A percentile compares a stretch with the other conserved stretches of the same genome.
These are phyloP conservation scores for Chamaea fasciata DNA, from an alignment of 2,113 vertebrate genomes.

Conservation along the genomic window DNA sequence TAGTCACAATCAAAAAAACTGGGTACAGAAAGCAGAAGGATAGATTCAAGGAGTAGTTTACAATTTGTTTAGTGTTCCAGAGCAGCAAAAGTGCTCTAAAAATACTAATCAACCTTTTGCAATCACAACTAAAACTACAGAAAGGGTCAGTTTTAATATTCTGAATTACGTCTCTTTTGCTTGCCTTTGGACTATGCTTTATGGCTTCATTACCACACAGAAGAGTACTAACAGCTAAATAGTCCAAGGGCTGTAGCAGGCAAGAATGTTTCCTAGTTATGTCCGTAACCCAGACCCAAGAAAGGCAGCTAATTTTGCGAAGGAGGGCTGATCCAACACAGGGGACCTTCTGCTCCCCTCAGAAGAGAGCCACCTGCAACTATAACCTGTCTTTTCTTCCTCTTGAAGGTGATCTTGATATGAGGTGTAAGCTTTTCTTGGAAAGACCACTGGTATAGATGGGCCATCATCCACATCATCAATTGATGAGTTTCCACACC, in stretches of 20 bases:
- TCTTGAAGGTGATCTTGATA: background rate
- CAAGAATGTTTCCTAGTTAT: background rate
- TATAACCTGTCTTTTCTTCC: background rate
- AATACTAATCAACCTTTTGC: background rate
- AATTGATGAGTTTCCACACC: background rate
- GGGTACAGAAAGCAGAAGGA: background rate
- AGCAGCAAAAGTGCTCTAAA: background rate
- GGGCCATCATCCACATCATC: background rate
- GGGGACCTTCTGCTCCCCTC: background rate
- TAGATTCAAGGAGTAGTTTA: background rate
- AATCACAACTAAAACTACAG: background rate
- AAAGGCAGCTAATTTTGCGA: background rate
- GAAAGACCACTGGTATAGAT: background rate
- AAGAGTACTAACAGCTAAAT: background rate
- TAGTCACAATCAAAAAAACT: background rate
- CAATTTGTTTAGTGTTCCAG: background rate
- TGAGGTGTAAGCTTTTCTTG: background rate
- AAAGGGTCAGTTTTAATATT: background rate
- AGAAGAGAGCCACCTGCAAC: background rate
- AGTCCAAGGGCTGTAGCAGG: background rate
- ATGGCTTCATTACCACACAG: background rate
- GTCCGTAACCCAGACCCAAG: too few species aligned
- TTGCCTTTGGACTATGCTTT: background rate
- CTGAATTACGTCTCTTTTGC: background rate
- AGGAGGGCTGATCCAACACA: background rate